Evolutionary conservation across 2,113 vertebrate species (phyloP).

Genomic region (Physeter macrocephalus): DNA sequence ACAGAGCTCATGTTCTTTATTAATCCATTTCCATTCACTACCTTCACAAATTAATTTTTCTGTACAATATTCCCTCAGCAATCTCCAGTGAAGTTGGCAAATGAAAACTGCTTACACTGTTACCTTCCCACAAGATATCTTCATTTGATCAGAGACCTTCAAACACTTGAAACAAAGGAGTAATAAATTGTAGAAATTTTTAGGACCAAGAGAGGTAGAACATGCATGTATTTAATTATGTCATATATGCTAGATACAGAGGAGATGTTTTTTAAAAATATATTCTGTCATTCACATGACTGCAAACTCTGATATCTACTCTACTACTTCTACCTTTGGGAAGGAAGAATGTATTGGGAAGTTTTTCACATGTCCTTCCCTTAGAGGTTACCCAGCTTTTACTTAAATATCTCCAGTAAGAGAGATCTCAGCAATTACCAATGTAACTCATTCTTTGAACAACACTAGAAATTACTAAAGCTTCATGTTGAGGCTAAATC

Average conservation of each 20-base stretch:
- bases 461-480: neutral
- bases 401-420: neutral
- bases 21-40: neutral
- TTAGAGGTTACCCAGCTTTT: neutral
- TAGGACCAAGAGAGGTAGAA: neutral
- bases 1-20: neutral
- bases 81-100: neutral
- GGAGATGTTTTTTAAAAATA: neutral
- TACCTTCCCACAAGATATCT: neutral
- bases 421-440: neutral
- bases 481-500: neutral
- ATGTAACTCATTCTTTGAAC: neutral
- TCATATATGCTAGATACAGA: neutral
- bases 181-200: neutral
- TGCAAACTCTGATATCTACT: neutral
- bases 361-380: neutral
- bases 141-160: neutral
- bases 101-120: neutral
- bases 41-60: neutral
- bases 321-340: neutral
- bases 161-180: neutral
- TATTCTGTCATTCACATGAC: neutral
- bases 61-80: neutral
- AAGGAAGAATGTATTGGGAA: neutral
- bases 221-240: neutral